Evolutionary conservation across 2,797 vertebrate species (phyloP).

Genomic region (Sciurus carolinensis): DNA sequence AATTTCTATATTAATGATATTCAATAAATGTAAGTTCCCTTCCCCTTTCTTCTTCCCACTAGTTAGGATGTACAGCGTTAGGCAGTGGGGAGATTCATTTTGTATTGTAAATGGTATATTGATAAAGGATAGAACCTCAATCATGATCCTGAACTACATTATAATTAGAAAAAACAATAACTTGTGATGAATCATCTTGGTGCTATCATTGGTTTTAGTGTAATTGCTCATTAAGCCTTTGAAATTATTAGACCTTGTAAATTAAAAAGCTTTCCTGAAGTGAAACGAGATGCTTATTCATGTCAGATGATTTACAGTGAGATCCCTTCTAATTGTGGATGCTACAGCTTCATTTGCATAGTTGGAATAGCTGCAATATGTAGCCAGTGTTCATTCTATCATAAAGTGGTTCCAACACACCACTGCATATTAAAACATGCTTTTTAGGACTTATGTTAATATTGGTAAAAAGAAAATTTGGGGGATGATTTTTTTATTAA

Average conservation of each 20-base stretch:
- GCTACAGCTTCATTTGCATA: constrained; percentile 51
- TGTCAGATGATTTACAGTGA: constrained; percentile 65
- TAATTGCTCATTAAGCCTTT: constrained; percentile 83
- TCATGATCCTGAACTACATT: constrained; percentile 43
- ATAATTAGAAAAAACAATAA: constrained; percentile 80
- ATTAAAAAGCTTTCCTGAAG: constrained; percentile 79
- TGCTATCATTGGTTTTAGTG: constrained; percentile 74
- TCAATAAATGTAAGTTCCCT: neutral
- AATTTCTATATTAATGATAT: neutral
- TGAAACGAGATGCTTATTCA: constrained; percentile 74
- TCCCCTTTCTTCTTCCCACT: neutral
- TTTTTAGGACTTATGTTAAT: neutral
- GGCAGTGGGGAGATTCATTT: neutral
- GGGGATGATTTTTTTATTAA: neutral
- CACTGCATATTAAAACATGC: neutral
- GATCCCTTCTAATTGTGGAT: constrained; percentile 66
- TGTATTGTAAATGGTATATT: constrained; percentile 58
- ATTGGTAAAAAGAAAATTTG: neutral
- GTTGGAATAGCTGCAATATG: neutral
- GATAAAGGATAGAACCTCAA: constrained; percentile 32
- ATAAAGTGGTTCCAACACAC: neutral
- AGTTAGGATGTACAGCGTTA: constrained; percentile 13
- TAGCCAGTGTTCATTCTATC: neutral
- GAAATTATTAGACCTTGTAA: constrained; percentile 70
- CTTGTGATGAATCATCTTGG: constrained; percentile 71